Evolutionary conservation across 2,113 vertebrate species (phyloP).

Genomic region (Oreotrochilus melanogaster): DNA sequence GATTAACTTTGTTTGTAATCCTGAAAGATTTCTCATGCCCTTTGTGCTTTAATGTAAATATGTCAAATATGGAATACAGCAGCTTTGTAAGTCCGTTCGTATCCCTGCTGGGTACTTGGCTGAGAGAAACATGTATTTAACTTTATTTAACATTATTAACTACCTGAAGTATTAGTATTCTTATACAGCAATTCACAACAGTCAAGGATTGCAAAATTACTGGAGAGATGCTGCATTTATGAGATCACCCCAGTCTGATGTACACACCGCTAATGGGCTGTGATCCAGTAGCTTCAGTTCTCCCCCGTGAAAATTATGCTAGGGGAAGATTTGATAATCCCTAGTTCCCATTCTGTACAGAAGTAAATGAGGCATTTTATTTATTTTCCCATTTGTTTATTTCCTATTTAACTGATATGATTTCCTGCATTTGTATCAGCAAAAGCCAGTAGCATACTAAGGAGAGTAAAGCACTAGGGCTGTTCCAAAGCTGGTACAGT

Average conservation of each 20-base stretch:
- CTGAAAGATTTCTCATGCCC: background rate
- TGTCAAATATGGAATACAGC: background rate
- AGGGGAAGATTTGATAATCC: background rate
- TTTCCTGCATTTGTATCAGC: background rate
- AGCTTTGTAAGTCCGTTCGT: background rate
- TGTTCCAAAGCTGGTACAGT: background rate
- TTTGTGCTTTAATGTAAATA: background rate
- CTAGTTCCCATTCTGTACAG: background rate
- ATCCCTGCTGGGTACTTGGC: background rate
- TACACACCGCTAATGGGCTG: background rate
- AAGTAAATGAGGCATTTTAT: conserved; percentile 7
- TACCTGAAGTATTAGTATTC: background rate
- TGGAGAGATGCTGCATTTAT: background rate
- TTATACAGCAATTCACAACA: background rate
- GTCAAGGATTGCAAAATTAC: background rate
- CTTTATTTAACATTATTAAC: background rate
- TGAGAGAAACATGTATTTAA: background rate
- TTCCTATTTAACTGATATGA: background rate
- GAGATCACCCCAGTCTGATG: background rate
- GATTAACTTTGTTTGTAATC: background rate
- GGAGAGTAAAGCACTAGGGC: background rate
- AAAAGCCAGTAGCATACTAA: background rate
- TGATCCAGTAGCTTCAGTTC: background rate
- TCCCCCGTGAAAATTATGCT: background rate
- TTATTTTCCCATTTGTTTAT: too few species aligned